Evolutionary conservation across 1,140 invertebrate genomes (phyloP).

Genomic region (Anoplolepis gracilipes): DNA sequence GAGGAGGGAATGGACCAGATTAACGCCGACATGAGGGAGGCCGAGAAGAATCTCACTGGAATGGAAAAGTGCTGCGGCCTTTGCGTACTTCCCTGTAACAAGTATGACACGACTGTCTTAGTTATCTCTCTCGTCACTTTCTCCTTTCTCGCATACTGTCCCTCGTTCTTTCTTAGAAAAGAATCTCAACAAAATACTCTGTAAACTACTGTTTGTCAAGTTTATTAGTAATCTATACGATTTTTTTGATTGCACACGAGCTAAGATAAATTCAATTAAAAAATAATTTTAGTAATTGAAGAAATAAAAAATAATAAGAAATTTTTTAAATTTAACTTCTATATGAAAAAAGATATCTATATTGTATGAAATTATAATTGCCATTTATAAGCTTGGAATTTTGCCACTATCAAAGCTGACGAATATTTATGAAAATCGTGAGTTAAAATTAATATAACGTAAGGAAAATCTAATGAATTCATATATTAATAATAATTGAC

Average conservation of each 20-base stretch:
- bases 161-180: background rate
- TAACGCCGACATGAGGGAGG: conserved; percentile 99
- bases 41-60: conserved; percentile 99
- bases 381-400: too few relatives aligned
- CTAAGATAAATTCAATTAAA: conserved; percentile 8
- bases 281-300: background rate
- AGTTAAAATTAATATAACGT: too few relatives aligned
- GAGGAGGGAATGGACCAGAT: conserved; percentile 99
- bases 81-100: conserved; percentile 99
- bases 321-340: background rate
- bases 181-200: background rate
- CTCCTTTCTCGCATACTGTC: background rate
- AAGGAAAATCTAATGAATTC: too few relatives aligned
- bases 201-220: background rate
- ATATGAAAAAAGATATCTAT: background rate
- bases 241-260: background rate
- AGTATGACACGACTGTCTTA: conserved; percentile 87
- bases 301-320: background rate
- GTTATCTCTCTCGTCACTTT: background rate
- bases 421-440: too few relatives aligned
- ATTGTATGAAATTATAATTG: too few relatives aligned
- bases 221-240: background rate
- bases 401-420: too few relatives aligned
- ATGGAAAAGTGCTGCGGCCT: conserved; percentile 99
- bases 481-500: too few relatives aligned